Evolutionary conservation across 2,113 vertebrate genomes (phyloP).

Genomic region (Vanacampus margaritifer): DNA sequence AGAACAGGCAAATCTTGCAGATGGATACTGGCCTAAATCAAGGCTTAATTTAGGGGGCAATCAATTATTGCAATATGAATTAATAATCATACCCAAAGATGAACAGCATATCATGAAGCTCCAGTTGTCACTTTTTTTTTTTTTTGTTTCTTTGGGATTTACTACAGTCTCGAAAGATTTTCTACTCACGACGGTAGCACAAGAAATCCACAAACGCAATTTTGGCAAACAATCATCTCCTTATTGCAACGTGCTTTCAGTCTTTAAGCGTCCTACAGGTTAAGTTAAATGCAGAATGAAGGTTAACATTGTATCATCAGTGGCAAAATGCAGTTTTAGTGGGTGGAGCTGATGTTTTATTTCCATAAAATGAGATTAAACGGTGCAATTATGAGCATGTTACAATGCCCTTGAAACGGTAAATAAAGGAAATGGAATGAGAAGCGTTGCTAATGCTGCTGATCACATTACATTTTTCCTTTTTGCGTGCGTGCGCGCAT

Average conservation of each 20-base stretch:
- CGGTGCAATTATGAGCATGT: neutral
- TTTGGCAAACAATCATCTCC: no score
- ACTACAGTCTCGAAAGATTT: no score
- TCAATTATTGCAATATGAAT: no score
- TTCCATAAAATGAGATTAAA: conserved; percentile 21
- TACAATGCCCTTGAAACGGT: neutral
- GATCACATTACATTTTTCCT: neutral
- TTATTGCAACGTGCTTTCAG: no score
- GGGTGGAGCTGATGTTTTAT: neutral
- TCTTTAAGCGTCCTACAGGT: no score
- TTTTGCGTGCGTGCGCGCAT: neutral
- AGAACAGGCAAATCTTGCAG: neutral
- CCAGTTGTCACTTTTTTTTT: no score
- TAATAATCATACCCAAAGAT: no score
- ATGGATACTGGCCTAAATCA: neutral
- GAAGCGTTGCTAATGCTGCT: neutral
- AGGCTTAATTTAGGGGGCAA: no score
- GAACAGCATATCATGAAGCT: no score
- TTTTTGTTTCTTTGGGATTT: no score
- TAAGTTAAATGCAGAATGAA: conserved; percentile 4
- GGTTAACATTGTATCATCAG: neutral
- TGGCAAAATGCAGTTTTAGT: neutral
- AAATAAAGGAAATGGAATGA: neutral
- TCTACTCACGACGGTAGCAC: no score
- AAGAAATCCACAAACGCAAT: neutral